Percentiles rank a stretch among this genome's conserved stretches.
phyloP scores from a whole-genome alignment of 1,140 invertebrate genomes.

The Delia radicum region DNA sequence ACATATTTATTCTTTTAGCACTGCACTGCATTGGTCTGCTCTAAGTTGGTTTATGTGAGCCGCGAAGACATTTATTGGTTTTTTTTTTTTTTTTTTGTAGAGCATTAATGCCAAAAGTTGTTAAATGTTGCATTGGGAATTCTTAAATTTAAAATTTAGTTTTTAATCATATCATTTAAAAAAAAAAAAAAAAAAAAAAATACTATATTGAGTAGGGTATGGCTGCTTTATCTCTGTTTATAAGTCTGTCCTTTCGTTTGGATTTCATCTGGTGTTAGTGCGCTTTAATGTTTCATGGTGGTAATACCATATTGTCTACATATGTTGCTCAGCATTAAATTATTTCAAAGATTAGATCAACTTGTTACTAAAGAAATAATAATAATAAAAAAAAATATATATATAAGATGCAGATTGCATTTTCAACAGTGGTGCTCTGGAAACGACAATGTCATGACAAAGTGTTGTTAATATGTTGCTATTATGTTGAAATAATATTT shows the following conservation, averaged over 20 bases:
- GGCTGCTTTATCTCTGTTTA: no score
- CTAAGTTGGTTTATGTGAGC: background rate
- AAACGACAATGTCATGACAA: background rate
- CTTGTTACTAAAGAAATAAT: background rate
- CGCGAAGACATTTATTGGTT: background rate
- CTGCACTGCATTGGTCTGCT: background rate
- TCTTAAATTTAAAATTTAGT: background rate
- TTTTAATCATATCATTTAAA: background rate
- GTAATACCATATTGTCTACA: conserved; percentile 4
- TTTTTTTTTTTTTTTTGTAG: background rate
- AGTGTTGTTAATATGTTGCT: background rate
- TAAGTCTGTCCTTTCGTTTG: background rate
- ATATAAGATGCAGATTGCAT: background rate
- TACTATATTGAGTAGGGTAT: no score
- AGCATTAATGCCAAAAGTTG: conserved; percentile 1
- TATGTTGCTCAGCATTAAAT: background rate
- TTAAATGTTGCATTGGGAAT: background rate
- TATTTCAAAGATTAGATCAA: background rate
- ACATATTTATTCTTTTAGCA: background rate
- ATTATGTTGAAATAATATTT: background rate
- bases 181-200: background rate
- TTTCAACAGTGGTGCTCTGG: background rate
- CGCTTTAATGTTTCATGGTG: background rate
- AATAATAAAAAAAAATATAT: background rate
- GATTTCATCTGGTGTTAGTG: background rate